Evolutionary conservation across 2,888 invertebrate genomes (phyloP), one percentile per base, ranked within the genome.

Genomic region (Drosophila multiciliata): DNA sequence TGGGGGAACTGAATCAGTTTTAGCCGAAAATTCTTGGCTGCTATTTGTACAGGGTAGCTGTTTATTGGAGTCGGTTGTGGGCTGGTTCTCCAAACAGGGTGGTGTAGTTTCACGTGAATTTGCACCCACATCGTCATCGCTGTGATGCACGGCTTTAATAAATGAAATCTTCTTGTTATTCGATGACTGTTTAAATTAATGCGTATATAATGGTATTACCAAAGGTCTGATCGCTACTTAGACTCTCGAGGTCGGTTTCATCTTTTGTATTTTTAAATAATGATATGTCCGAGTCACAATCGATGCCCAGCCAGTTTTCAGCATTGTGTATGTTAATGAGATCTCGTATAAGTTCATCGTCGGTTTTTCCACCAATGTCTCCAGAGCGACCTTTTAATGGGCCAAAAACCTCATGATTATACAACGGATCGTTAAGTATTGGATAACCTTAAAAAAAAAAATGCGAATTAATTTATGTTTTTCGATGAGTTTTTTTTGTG

Each of bases 321-420:
- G 97, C 97, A 91, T 98, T 98, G 93, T 98, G 98, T 83, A 97
- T 97, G 80, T 97, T 96, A 87, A 98, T 97, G 73, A 99, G 95
- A 92, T 98, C 98, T 61, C 96, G 94, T 36, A 98, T 97, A 36
- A 98, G 94, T 90, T 98, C 96, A 87, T 98, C 98, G 90, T 98
- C 97, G 0, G 96, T 95, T 93, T 98, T 98, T 42, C 97, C 98
- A 0, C 96, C 97, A 78, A 97, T 96, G 49, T 78, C 78, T 9
- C 78, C 78, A 23, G 66, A 65, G 91, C 97, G 97, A 4, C 99
- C 99, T 85, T 98, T 97, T 65, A 96, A 94, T 0, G 98, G 98
- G 0, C 99, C 99, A 93, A 99, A 99, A 0, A 98, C 98, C 2
- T 96, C 95, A 93, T 98, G 98, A 93, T 99, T 99, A 94, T 99